Evolutionary conservation across 2,113 vertebrate species (phyloP).

Genomic region (Chloropsis cyanopogon): DNA sequence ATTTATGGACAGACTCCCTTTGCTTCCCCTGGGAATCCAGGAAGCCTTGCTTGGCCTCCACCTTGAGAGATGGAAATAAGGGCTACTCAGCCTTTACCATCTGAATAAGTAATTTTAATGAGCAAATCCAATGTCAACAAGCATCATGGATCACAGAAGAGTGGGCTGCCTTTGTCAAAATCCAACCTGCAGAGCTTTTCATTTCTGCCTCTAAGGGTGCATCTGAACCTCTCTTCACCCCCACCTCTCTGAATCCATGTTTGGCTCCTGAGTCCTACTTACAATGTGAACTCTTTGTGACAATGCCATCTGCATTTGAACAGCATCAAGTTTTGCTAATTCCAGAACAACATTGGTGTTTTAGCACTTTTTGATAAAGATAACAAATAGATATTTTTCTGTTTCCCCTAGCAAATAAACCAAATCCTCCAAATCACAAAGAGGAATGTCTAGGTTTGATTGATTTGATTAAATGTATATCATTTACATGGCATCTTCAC

Average conservation of each 20-base stretch:
- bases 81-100: neutral
- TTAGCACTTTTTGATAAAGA: neutral
- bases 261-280: neutral
- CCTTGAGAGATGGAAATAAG: neutral
- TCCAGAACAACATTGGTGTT: neutral
- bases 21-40: neutral
- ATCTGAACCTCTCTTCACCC: neutral
- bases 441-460: neutral
- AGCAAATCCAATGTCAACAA: neutral
- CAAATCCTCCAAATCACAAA: neutral
- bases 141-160: neutral
- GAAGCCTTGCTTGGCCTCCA: neutral
- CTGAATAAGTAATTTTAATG: neutral
- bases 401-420: neutral
- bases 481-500: neutral
- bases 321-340: neutral
- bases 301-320: neutral
- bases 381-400: neutral
- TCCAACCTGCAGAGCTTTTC: neutral
- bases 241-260: neutral
- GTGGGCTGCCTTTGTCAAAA: neutral
- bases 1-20: neutral
- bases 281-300: neutral
- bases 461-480: neutral
- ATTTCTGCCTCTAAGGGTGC: neutral